These are phyloP conservation scores for Sarcoramphus papa DNA, from an alignment of 2,797 vertebrate genomes.

Conservation along the genomic window DNA sequence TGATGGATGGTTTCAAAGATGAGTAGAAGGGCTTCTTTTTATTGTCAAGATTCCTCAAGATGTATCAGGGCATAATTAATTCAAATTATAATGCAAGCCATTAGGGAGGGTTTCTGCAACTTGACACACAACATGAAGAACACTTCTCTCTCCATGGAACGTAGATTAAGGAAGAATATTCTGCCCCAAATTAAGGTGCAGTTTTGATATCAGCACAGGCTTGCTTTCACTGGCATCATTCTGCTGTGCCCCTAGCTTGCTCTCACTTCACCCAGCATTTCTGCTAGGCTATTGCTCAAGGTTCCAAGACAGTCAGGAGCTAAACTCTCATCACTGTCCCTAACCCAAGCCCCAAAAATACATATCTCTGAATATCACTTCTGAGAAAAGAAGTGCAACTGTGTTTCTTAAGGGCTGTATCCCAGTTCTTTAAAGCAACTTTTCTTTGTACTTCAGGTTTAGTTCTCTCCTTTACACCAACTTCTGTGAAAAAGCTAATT, in stretches of 20 bases:
- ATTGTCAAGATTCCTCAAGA: neutral
- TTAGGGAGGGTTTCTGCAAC: neutral
- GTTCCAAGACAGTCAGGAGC: neutral
- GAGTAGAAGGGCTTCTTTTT: neutral
- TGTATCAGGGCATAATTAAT: neutral
- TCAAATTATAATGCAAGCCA: neutral
- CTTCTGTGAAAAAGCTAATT: neutral
- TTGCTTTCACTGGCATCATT: neutral
- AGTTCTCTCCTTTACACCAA: neutral
- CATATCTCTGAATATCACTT: neutral
- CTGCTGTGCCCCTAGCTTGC: neutral
- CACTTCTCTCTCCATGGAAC: neutral
- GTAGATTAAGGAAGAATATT: neutral
- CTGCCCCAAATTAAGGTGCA: neutral
- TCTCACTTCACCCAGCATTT: neutral
- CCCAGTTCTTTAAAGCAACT: neutral
- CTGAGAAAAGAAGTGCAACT: neutral
- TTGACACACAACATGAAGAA: neutral
- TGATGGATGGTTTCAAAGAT: conserved; percentile 6
- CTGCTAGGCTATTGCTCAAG: neutral
- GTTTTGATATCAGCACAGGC: neutral
- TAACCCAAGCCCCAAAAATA: neutral
- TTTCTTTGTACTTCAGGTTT: neutral
- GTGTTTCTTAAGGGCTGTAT: neutral
- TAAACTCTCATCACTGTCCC: neutral